Percentiles rank a stretch among this genome's conserved stretches.
phyloP scores from a whole-genome alignment of 2,888 invertebrate species.

The Lasioglossum leucozonium region DNA sequence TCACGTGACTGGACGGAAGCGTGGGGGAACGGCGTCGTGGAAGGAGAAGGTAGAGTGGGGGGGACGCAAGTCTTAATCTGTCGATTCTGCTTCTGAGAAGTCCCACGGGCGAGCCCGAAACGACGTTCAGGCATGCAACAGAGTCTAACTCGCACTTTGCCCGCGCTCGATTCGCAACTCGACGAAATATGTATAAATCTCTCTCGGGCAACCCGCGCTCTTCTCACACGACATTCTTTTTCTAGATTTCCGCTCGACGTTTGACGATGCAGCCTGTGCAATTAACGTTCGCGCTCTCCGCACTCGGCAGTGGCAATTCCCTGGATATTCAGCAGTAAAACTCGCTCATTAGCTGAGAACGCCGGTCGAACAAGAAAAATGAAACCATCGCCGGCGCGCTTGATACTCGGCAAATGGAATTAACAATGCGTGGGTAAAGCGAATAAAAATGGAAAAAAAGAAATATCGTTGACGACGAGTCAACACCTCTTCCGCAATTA shows the following conservation, averaged over 20 bases:
- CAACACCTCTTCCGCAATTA: not conserved
- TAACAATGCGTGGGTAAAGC: not conserved
- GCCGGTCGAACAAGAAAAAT: constrained; percentile 4
- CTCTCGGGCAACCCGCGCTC: not conserved
- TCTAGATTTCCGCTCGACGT: not conserved
- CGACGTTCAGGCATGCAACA: not conserved
- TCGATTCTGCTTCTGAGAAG: too few species aligned
- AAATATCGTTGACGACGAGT: not conserved
- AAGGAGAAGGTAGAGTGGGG: too few species aligned
- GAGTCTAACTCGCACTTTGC: not conserved
- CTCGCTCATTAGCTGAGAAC: not conserved
- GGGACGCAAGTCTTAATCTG: too few species aligned
- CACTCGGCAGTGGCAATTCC: not conserved
- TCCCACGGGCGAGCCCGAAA: not conserved
- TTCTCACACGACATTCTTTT: not conserved
- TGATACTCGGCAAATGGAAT: not conserved
- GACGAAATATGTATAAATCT: constrained; percentile 1
- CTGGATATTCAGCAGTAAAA: not conserved
- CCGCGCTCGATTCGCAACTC: not conserved
- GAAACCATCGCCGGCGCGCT: not conserved
- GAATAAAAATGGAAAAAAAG: not conserved
- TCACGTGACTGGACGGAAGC: too few species aligned
- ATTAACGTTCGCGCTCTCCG: not conserved
- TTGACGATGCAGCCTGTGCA: not conserved
- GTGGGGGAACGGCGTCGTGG: too few species aligned